These are phyloP conservation scores for Sitta europaea DNA, from an alignment of 2,113 vertebrate species.

Conservation along the genomic window DNA sequence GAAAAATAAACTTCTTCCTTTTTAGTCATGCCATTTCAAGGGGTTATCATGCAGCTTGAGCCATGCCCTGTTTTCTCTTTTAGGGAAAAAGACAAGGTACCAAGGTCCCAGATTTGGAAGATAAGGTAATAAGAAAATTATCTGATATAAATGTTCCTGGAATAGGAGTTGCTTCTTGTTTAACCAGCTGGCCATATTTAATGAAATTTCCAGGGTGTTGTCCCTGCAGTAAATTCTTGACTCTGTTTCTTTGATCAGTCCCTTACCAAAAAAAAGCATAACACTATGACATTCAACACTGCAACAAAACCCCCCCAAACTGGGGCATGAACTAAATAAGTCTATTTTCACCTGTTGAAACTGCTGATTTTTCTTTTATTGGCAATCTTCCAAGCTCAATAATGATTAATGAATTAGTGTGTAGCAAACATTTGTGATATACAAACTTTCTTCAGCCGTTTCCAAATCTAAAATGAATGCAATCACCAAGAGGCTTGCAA, in stretches of 20 bases:
- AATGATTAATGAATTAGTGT: slow-evolving; percentile 21
- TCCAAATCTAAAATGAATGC: slow-evolving; percentile 6
- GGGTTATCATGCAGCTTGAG: fast-evolving
- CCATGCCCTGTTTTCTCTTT: not conserved
- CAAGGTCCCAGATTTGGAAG: not conserved
- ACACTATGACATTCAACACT: not conserved
- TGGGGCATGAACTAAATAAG: not conserved
- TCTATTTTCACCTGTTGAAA: not conserved
- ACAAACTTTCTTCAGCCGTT: slow-evolving; percentile 15
- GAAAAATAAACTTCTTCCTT: not conserved
- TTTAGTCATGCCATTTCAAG: not conserved
- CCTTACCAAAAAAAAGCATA: not conserved
- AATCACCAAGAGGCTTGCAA: not conserved
- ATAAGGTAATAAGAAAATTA: not conserved
- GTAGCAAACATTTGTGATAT: slow-evolving; percentile 5
- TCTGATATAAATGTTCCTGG: not conserved
- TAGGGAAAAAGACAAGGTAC: not conserved
- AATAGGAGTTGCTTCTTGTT: not conserved
- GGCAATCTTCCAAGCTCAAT: not conserved
- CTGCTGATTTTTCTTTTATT: not conserved
- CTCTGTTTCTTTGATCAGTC: not conserved
- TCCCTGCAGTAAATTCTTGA: not conserved
- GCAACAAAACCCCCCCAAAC: not conserved
- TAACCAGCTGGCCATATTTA: not conserved
- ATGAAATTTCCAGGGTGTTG: not conserved